Percentiles rank a stretch among this genome's conserved stretches.
Evolutionary conservation across 2,888 invertebrate genomes (phyloP).

Genomic region (Coecobrya sp.): DNA sequence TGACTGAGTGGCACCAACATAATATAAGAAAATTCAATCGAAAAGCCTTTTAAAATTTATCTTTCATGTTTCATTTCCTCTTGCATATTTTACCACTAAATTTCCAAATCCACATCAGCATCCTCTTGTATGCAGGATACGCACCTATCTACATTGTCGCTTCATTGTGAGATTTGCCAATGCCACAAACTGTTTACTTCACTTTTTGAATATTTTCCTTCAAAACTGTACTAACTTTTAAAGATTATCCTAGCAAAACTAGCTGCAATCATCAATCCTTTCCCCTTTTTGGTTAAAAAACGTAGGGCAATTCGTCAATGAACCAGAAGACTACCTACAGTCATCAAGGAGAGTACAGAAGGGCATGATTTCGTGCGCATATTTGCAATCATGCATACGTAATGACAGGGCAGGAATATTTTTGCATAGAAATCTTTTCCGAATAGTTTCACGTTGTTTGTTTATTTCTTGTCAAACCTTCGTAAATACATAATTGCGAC

Average conservation of each 20-base stretch:
- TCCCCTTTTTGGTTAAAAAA: background rate
- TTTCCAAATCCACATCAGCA: background rate
- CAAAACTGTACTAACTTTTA: no score
- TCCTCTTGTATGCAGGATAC: background rate
- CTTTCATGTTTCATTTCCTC: background rate
- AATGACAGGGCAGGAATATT: no score
- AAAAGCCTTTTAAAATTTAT: background rate
- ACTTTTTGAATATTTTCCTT: background rate
- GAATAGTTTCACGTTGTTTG: no score
- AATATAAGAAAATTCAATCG: background rate
- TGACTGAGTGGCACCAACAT: background rate
- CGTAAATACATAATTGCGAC: no score
- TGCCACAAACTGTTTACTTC: background rate
- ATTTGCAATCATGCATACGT: no score
- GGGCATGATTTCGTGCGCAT: no score
- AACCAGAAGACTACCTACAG: background rate
- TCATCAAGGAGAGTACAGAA: background rate
- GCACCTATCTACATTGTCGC: background rate
- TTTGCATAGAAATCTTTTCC: no score
- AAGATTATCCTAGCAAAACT: no score
- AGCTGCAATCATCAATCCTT: background rate
- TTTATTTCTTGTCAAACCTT: no score
- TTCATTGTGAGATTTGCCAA: background rate
- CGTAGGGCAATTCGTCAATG: background rate
- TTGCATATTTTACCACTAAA: background rate